These are phyloP conservation scores for Pipistrellus pygmaeus DNA, from an alignment of 2,797 vertebrate genomes.

Conservation along the genomic window DNA sequence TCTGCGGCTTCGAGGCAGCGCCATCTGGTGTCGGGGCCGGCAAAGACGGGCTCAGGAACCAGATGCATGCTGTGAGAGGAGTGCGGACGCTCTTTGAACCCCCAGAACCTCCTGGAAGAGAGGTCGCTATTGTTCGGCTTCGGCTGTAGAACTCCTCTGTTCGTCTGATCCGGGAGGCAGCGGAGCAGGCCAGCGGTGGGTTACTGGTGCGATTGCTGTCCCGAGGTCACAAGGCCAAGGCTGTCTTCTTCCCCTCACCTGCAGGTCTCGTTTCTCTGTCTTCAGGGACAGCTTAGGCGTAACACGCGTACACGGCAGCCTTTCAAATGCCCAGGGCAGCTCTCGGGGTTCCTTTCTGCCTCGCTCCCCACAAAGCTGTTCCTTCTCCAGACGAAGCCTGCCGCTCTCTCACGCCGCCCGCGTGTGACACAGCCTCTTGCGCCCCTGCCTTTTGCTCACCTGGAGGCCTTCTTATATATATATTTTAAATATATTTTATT, in stretches of 20 bases:
- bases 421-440: background rate
- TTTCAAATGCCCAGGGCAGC: background rate
- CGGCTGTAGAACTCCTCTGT: background rate
- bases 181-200: background rate
- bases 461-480: background rate
- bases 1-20: conserved; percentile 50
- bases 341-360: background rate
- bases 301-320: background rate
- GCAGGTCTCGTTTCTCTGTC: background rate
- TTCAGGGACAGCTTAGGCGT: background rate
- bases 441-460: background rate
- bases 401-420: background rate
- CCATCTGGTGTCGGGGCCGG: conserved; percentile 70
- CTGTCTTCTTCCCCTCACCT: background rate
- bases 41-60: background rate
- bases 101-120: background rate
- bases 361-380: background rate
- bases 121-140: background rate
- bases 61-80: background rate
- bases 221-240: background rate
- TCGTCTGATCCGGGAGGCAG: background rate
- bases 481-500: no score
- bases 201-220: background rate
- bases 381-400: background rate
- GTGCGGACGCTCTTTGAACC: background rate